A percentile compares a stretch with the other conserved stretches of the same genome.
Conservation (phyloP, 2,888 invertebrate species). For the Clanis bilineata region DNA sequence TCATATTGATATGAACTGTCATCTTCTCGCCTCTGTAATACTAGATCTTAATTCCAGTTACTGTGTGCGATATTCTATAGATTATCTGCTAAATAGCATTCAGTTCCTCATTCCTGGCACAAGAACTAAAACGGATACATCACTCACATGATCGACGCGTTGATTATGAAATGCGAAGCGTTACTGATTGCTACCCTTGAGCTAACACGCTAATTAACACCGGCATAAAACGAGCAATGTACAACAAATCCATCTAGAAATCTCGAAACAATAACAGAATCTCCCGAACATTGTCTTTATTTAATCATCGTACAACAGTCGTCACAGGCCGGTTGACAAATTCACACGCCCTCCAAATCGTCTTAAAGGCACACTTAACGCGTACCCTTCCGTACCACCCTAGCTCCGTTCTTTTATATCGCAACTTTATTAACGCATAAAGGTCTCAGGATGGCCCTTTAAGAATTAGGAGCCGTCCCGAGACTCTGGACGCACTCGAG, state of each 20-base stretch:
- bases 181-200: too few relatives aligned
- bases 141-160: neutral
- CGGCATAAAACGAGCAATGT: too few relatives aligned
- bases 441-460: slow-evolving; percentile 81
- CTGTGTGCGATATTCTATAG: neutral
- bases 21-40: too few relatives aligned
- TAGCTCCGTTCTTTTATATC: slow-evolving; percentile 81
- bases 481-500: slow-evolving; percentile 63
- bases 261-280: slow-evolving; percentile 18
- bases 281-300: slow-evolving; percentile 58
- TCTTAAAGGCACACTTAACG: slow-evolving; percentile 80
- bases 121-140: neutral
- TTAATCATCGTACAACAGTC: slow-evolving; percentile 74
- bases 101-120: too few relatives aligned
- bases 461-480: slow-evolving; percentile 81
- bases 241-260: slow-evolving; percentile 22
- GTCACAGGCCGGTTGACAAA: slow-evolving; percentile 74
- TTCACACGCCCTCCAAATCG: slow-evolving; percentile 80
- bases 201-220: too few relatives aligned
- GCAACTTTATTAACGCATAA: slow-evolving; percentile 83
- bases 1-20: too few relatives aligned
- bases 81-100: neutral
- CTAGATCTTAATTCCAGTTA: neutral
- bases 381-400: slow-evolving; percentile 78
- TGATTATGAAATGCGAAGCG: too few relatives aligned